Conservation (phyloP, 1,140 invertebrate genomes). For the Cydia amplana region DNA sequence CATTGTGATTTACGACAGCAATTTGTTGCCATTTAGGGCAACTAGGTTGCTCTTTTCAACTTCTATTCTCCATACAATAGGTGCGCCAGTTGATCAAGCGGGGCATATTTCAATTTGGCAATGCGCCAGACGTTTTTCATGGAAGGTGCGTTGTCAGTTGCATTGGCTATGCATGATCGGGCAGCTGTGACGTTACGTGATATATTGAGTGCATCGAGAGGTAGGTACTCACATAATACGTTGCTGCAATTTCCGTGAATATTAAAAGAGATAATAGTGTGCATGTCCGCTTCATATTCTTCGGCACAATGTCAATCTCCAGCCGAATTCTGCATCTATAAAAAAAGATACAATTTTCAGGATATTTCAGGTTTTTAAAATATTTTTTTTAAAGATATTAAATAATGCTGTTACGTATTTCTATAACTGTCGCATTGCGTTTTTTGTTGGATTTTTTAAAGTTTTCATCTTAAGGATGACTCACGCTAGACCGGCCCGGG, state of each 20-base stretch:
- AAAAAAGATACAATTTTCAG: conserved; percentile 35
- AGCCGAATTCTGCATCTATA: conserved; percentile 58
- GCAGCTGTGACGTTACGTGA: conserved; percentile 2
- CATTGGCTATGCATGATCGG: conserved; percentile 36
- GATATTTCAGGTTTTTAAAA: too few species aligned
- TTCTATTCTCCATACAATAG: conserved; percentile 54
- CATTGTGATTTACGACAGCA: conserved; percentile 39
- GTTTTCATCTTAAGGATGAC: too few species aligned
- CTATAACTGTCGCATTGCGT: not conserved
- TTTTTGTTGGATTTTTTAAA: not conserved
- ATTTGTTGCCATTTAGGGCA: conserved; percentile 49
- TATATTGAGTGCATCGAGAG: conserved; percentile 24
- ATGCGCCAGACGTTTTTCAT: conserved; percentile 56
- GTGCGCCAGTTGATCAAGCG: conserved; percentile 52
- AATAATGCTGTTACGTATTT: too few species aligned
- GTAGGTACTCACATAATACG: conserved; percentile 51
- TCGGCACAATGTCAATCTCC: conserved; percentile 39
- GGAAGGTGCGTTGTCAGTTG: conserved; percentile 51
- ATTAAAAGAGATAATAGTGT: conserved; percentile 53
- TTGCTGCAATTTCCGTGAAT: conserved; percentile 48
- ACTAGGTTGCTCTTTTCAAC: conserved; percentile 63
- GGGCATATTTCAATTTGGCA: conserved; percentile 65
- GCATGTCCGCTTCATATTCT: conserved; percentile 62
- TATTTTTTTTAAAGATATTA: too few species aligned
- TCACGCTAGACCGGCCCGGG: too few species aligned